Evolutionary conservation across 2,797 vertebrate genomes (phyloP), one percentile per base, ranked within the genome.

Genomic region (Spinibarbus caldwelli): DNA sequence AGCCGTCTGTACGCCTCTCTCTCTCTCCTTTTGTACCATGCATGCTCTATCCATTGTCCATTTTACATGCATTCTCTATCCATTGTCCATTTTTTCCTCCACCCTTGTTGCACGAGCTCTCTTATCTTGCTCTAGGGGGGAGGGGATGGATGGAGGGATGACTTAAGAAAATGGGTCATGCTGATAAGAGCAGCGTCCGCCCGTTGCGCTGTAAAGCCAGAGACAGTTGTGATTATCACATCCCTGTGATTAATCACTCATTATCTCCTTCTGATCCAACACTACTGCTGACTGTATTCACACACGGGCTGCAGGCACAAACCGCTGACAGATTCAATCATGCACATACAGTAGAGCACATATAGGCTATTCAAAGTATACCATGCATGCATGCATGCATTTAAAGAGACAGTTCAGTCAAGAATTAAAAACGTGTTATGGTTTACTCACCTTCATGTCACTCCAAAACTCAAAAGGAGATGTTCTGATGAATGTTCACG

Each of bases 71-170:
- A n/a, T n/a, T n/a, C n/a, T n/a, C n/a, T n/a, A n/a, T n/a, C n/a
- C n/a, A n/a, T n/a, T n/a, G n/a, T n/a, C n/a, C n/a, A n/a, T n/a
- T n/a, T 29, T 49, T 62, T n/a, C 21, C 23, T 38, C 66, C 59
- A 82, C 7, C 29, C 62, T 66, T 66, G 6, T 66, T 66, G 29
- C 62, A 66, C 72, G 68, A 79, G 41, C 62, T 87, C 83, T 26
- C 88, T 89, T 88, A 91, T 91, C 88, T 91, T 76, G 70, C 78
- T 75, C 59, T 29, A 76, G 66, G 68, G 41, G 19, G 81, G 80
- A 77, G 49, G 83, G 81, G 73, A 76, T 23, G 78, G 73, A 80
- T 23, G 85, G 72, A 86, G 76, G 80, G 66, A 87, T 82, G 80
- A 87, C 80, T 87, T 85, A 83, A 78, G 70, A 80, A 86, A 84